phyloP scores from a whole-genome alignment of 2,797 vertebrate species.

The Huso huso region DNA sequence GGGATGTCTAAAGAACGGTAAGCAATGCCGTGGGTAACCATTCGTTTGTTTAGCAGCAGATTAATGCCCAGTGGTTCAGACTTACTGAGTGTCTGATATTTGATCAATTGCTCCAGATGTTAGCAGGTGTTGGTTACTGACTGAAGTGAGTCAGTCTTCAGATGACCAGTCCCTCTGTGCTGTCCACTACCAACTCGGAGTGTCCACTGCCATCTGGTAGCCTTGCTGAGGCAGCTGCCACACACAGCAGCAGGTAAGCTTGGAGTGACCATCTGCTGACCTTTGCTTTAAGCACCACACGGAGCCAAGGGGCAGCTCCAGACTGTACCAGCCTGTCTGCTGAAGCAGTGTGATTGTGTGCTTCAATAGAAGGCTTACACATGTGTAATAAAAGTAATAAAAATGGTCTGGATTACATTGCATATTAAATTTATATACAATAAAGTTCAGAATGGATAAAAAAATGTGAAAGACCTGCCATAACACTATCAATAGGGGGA shows the following conservation, averaged over 20 bases:
- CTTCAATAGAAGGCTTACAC: no score
- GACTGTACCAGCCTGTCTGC: not conserved
- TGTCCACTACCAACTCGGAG: constrained; percentile 12
- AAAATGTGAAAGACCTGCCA: no score
- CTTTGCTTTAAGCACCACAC: constrained; percentile 10
- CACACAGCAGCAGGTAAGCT: constrained; percentile 40
- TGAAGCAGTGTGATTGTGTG: not conserved
- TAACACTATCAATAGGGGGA: no score
- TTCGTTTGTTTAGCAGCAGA: not conserved
- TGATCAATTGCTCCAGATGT: constrained; percentile 37
- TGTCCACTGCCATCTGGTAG: constrained; percentile 41
- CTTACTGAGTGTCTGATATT: constrained; percentile 5
- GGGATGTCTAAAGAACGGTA: no score
- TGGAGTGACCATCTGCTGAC: constrained; percentile 42
- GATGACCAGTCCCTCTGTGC: constrained; percentile 13
- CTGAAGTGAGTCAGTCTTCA: constrained; percentile 13
- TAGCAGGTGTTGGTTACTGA: constrained; percentile 42
- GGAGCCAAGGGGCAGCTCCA: constrained; percentile 13
- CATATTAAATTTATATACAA: no score
- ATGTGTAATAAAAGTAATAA: no score
- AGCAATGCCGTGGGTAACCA: no score
- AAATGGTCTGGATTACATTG: no score
- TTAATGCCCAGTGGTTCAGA: not conserved
- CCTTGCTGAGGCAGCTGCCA: constrained; percentile 23
- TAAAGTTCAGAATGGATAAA: no score